These are phyloP conservation scores for Lamprologus callipterus DNA, from an alignment of 2,113 vertebrate genomes.

Conservation along the genomic window DNA sequence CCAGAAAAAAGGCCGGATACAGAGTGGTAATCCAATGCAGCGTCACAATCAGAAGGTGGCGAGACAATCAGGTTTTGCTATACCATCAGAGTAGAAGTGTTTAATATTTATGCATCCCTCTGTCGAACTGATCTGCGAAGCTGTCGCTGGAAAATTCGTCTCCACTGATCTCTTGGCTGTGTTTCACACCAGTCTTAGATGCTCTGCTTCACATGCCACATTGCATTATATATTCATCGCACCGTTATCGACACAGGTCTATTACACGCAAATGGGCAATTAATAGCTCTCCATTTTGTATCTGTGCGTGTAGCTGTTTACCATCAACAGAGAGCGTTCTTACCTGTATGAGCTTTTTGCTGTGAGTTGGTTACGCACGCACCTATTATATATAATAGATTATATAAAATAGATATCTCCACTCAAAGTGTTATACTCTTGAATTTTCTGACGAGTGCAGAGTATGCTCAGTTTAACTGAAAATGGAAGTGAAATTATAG, in stretches of 20 bases:
- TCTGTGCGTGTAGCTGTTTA: not conserved
- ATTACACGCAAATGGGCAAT: not conserved
- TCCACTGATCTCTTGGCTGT: not conserved
- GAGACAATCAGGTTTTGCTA: not conserved
- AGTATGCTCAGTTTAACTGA: not conserved
- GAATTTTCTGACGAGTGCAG: not conserved
- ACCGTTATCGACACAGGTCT: not conserved
- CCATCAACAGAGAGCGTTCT: not conserved
- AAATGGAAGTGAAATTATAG: not conserved
- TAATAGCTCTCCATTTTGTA: not conserved
- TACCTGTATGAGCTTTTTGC: not conserved
- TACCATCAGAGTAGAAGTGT: not conserved
- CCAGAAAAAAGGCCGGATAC: not conserved
- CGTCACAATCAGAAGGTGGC: not conserved
- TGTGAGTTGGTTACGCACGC: not conserved
- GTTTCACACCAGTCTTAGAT: not conserved
- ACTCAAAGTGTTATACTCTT: not conserved
- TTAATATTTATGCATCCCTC: not conserved
- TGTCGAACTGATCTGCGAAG: not conserved
- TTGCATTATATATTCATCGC: slow-evolving; percentile 3
- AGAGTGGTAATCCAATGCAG: not conserved
- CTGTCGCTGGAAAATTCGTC: not conserved
- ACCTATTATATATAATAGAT: not conserved
- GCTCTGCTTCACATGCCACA: not conserved
- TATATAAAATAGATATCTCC: not conserved